These are phyloP conservation scores for Trilocha varians DNA, from an alignment of 2,888 invertebrate species.

Conservation along the genomic window DNA sequence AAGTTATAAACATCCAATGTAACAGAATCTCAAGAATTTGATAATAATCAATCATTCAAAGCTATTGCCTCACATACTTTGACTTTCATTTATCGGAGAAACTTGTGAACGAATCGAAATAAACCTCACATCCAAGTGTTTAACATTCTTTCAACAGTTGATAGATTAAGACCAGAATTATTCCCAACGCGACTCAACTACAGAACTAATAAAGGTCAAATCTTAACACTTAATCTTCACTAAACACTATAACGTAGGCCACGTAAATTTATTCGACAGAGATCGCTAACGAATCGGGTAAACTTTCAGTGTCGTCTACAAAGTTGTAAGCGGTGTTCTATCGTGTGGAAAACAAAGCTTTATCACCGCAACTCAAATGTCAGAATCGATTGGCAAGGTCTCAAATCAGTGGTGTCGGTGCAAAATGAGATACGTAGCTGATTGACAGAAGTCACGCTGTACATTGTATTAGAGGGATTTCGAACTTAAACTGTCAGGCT, in stretches of 20 bases:
- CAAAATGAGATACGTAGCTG: conserved; percentile 41
- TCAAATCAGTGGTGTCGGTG: conserved; percentile 27
- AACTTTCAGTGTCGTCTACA: conserved; percentile 31
- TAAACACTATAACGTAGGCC: conserved; percentile 59
- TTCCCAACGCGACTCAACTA: conserved; percentile 43
- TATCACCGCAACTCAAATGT: conserved; percentile 18
- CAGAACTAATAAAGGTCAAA: conserved; percentile 31
- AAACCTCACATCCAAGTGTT: conserved; percentile 34
- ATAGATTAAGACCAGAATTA: conserved; percentile 59
- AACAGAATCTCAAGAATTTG: too few relatives aligned
- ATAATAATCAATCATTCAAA: too few relatives aligned
- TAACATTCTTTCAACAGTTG: conserved; percentile 51
- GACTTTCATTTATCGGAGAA: too few relatives aligned
- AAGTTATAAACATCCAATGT: too few relatives aligned
- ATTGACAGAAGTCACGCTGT: conserved; percentile 53
- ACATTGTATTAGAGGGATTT: conserved; percentile 44
- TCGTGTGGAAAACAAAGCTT: conserved; percentile 17
- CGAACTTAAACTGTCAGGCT: conserved; percentile 57
- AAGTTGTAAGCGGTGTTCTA: conserved; percentile 20
- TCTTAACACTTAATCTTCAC: conserved; percentile 49
- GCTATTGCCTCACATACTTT: too few relatives aligned
- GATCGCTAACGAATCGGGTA: conserved; percentile 54
- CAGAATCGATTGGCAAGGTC: conserved; percentile 18
- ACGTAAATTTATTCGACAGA: conserved; percentile 56
- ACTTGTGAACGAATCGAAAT: background rate